Base-by-base conservation (phyloP, 2,113 vertebrate genomes). In the Cervus canadensis region DNA sequence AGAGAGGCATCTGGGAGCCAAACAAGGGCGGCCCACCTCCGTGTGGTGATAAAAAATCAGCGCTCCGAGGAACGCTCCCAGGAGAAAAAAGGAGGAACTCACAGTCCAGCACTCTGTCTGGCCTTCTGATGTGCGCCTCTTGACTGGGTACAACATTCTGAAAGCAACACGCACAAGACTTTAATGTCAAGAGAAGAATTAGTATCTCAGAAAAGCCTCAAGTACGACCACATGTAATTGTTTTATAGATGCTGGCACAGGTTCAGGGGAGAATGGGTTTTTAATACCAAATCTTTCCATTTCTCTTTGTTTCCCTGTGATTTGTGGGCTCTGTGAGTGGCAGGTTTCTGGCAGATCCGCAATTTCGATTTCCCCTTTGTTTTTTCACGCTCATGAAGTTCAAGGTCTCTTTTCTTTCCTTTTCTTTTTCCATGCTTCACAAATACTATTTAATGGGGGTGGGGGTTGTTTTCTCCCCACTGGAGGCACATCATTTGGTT, bases 261-360 rank as follows among this genome's bases (percentile, higher is more conserved):
- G 79, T 97, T 97, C 98, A 98, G 97, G 96, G 95, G 83, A 97
- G 96, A 98, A 98, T 96, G 97, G 97, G 93, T 97, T 98, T 98
- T 98, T 98, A 98, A 97, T 98, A 98, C 97, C 97, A 56, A 98
- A 98, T 98, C 97, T 98, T 97, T 98, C 97, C 94, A 98, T 97
- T 98, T 97, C 95, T 96, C 95, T 98, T 98, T 98, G 98, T 98
- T 97, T 98, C 96, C 91, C 93, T 85, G 96, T 97, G 98, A 98
- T 96, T 97, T 97, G 97, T 95, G 96, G 96, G 90, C 87, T 97
- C 87, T 15, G 7, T 97, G 97, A 98, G 94, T 96, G 97, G 98
- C 97, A 98, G 97, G 92, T 98, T 98, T 89, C 98, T 98, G 97
- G 98, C 97, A 98, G 91, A 98, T 79, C 88, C 95, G 28, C 93